These are phyloP conservation scores for Polypedilum vanderplanki DNA, from an alignment of 1,140 invertebrate species.

Conservation along the genomic window DNA sequence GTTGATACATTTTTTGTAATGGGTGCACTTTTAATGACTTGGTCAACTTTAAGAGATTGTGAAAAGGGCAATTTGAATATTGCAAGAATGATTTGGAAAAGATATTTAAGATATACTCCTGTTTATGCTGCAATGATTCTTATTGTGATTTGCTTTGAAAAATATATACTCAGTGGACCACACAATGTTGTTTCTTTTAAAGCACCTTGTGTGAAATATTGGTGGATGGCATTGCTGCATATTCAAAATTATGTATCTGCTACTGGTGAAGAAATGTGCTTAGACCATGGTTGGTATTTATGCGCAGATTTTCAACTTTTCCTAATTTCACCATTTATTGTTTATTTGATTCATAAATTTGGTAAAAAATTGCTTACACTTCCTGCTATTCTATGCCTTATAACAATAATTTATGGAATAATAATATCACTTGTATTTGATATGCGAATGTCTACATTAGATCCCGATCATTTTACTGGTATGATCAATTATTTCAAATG, in stretches of 20 bases:
- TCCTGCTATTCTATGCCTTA: background rate
- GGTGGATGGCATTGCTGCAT: background rate
- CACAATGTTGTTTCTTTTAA: no score
- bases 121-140: background rate
- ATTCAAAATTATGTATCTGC: background rate
- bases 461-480: background rate
- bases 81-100: background rate
- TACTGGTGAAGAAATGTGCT: background rate
- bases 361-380: background rate
- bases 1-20: slow-evolving; percentile 21
- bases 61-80: background rate
- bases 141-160: background rate
- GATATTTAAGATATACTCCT: slow-evolving; percentile 7
- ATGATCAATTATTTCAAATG: background rate
- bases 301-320: background rate
- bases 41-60: background rate
- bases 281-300: background rate
- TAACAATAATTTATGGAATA: background rate
- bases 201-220: background rate
- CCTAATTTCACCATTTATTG: background rate
- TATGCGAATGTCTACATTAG: background rate
- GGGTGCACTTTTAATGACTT: background rate
- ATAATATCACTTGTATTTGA: background rate
- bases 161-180: background rate
- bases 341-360: background rate